A percentile compares a stretch with the other conserved stretches of the same genome.
These are phyloP conservation scores for Parazoanthus swiftii DNA, from an alignment of 92 coral and sea anemone genomes.

Conservation along the genomic window DNA sequence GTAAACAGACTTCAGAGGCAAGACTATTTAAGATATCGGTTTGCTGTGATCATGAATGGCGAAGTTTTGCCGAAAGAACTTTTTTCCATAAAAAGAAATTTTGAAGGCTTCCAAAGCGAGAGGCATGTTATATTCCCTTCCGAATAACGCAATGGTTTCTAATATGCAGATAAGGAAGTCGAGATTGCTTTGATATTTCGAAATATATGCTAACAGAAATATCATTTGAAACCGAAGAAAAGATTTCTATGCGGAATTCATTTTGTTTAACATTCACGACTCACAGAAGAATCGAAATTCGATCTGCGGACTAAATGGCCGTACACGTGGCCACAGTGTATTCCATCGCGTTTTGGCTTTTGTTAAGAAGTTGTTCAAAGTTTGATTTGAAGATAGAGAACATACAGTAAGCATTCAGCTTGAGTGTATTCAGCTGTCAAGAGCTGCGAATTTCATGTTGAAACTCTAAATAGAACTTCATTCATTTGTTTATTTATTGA, in stretches of 20 bases:
- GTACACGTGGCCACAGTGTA: constrained; percentile 24
- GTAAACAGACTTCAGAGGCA: constrained; percentile 42
- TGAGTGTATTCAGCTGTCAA: constrained; percentile 45
- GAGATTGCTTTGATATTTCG: neutral
- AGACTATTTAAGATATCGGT: constrained; percentile 19
- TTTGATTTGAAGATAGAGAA: constrained; percentile 36
- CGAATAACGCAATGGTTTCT: neutral
- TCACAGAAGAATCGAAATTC: constrained; percentile 10
- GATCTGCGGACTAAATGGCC: constrained; percentile 20
- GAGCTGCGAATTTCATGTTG: constrained; percentile 39
- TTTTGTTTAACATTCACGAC: constrained; percentile 17
- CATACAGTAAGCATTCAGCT: constrained; percentile 37
- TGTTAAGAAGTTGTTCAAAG: constrained; percentile 36
- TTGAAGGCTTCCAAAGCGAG: neutral
- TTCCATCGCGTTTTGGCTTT: constrained; percentile 23
- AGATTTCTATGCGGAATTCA: constrained; percentile 17
- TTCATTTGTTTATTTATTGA: constrained; percentile 41
- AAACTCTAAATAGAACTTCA: constrained; percentile 34
- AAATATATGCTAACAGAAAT: constrained; percentile 16
- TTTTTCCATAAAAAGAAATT: neutral
- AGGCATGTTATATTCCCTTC: neutral
- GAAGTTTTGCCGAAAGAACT: constrained; percentile 13
- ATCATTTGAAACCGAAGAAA: constrained; percentile 26
- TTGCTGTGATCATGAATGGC: neutral
- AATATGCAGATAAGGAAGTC: neutral